Evolutionary conservation across 2,797 vertebrate genomes (phyloP), one percentile per base, ranked within the genome.

Genomic region (Eulemur coronatus): DNA sequence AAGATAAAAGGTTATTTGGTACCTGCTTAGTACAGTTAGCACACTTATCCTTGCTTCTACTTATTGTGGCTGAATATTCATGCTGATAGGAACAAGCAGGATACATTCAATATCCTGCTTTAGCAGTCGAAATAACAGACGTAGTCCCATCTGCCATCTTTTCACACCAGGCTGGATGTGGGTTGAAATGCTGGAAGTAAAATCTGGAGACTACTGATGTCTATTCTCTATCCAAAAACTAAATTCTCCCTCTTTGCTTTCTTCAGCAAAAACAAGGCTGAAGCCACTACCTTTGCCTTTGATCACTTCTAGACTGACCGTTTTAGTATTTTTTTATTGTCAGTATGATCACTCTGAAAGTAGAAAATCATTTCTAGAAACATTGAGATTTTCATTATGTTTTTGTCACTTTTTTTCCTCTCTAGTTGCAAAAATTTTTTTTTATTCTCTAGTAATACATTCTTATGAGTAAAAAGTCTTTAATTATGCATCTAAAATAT

Each of bases 161-260:
- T 98, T 98, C 98, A 98, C 97, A 98, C 98, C 98, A 98, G 98
- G 97, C 98, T 98, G 98, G 98, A 98, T 98, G 98, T 98, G 98
- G 98, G 98, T 95, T 98, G 98, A 98, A 97, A 98, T 98, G 98
- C 94, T 98, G 89, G 97, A 98, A 97, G 95, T 96, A 96, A 97
- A 98, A 98, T 98, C 98, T 98, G 98, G 98, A 98, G 98, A 97
- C 96, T 98, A 97, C 98, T 96, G 97, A 85, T 98, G 97, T 98
- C 97, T 97, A 67, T 98, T 82, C 97, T 98, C 79, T 57, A 76
- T 95, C 33, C 35, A 89, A 95, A 97, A 97, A 92, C 97, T 96
- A 91, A 95, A 93, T 97, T 75, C 43, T 70, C 22, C 61, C 76
- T 46, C 57, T 67, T 52, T 82, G 69, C 91, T 92, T 91, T 57